phyloP scores from a whole-genome alignment of 2,113 vertebrate species.

The Penelope pileata region DNA sequence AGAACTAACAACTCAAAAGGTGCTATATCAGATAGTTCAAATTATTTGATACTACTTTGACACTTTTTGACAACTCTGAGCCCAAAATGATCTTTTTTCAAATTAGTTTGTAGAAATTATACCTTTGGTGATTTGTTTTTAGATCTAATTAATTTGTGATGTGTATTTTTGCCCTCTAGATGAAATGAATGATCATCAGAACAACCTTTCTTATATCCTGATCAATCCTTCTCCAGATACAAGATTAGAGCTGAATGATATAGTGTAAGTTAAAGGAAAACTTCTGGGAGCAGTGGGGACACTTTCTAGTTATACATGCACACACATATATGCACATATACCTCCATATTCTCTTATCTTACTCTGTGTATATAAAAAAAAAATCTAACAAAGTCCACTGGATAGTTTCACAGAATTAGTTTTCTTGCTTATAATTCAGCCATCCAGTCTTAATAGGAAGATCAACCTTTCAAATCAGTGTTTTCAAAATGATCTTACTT shows the following conservation, averaged over 20 bases:
- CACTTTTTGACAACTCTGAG: not conserved
- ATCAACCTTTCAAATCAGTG: not conserved
- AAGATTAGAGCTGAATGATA: conserved; percentile 91
- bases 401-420: not conserved
- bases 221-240: conserved; percentile 95
- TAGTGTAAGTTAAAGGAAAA: conserved; percentile 85
- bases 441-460: not conserved
- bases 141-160: not conserved
- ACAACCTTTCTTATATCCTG: conserved; percentile 93
- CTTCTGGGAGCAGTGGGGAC: not conserved
- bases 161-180: conserved; percentile 77
- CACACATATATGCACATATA: not conserved
- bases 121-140: not conserved
- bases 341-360: not conserved
- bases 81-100: not conserved
- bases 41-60: not conserved
- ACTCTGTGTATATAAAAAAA: not conserved
- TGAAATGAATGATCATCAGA: conserved; percentile 96
- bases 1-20: not conserved
- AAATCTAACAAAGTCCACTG: not conserved
- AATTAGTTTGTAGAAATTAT: not conserved
- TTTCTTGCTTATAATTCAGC: not conserved
- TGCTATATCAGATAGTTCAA: not conserved
- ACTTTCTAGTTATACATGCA: not conserved
- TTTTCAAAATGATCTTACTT: not conserved